phyloP scores from a whole-genome alignment of 2,888 invertebrate genomes.

The Danaus chrysippus region DNA sequence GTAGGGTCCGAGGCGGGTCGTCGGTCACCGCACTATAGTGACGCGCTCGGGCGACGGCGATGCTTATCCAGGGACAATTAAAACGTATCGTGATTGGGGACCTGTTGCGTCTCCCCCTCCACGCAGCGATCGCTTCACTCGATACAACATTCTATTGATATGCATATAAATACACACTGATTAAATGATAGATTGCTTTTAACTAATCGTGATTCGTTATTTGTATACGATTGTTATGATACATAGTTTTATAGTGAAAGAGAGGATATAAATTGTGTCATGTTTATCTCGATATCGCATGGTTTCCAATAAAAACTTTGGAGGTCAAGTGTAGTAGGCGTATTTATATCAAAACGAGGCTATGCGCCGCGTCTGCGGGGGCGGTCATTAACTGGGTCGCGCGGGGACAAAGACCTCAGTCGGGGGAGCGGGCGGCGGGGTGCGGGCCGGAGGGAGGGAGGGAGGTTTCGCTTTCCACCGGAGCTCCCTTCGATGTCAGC shows the following conservation, averaged over 20 bases:
- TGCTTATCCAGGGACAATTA: conserved; percentile 74
- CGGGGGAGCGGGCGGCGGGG: conserved; percentile 55
- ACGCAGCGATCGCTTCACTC: conserved; percentile 28
- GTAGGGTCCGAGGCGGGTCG: conserved; percentile 20
- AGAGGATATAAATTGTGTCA: conserved; percentile 31
- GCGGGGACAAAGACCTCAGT: conserved; percentile 71
- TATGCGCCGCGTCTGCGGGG: conserved; percentile 70
- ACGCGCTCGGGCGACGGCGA: conserved; percentile 71
- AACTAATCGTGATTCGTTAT: too few species aligned
- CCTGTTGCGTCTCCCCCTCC: conserved; percentile 66
- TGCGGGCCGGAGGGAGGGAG: conserved; percentile 52
- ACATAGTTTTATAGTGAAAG: too few species aligned
- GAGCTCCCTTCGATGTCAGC: conserved; percentile 34
- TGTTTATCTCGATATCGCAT: conserved; percentile 71
- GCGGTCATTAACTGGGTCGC: conserved; percentile 79
- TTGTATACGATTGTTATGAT: too few species aligned
- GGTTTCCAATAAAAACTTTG: conserved; percentile 78
- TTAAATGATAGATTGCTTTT: too few species aligned
- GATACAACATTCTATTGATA: conserved; percentile 26
- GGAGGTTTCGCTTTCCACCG: conserved; percentile 68
- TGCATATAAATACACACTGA: conserved; percentile 19
- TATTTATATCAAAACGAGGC: conserved; percentile 76
- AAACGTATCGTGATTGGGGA: conserved; percentile 77
- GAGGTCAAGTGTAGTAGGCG: conserved; percentile 79
- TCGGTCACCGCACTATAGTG: conserved; percentile 70